phyloP scores from a whole-genome alignment of 2,888 invertebrate species.

The Venusia cambrica region DNA sequence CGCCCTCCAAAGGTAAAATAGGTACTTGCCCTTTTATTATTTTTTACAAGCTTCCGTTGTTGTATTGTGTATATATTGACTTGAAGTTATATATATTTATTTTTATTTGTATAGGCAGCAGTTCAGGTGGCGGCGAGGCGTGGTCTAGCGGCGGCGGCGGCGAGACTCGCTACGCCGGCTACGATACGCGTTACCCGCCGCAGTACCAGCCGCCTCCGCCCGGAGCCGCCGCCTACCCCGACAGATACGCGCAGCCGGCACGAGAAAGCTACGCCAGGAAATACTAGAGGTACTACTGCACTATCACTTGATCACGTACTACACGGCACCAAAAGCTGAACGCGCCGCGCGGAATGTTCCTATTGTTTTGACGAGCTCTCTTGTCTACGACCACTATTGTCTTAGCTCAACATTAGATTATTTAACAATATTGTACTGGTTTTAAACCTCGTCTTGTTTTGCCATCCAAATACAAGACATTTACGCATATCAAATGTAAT shows the following conservation, averaged over 20 bases:
- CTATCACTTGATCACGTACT: background rate
- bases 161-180: slow-evolving; percentile 58
- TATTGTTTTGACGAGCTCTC: too few species aligned
- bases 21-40: too few species aligned
- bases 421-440: too few species aligned
- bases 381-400: too few species aligned
- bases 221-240: slow-evolving; percentile 68
- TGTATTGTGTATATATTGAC: too few species aligned
- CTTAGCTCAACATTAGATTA: too few species aligned
- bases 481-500: too few species aligned
- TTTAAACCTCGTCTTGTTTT: too few species aligned
- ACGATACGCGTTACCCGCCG: slow-evolving; percentile 63
- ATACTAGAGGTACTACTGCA: slow-evolving; percentile 39
- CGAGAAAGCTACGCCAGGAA: slow-evolving; percentile 57
- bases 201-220: slow-evolving; percentile 75
- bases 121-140: slow-evolving; percentile 45
- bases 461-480: too few species aligned
- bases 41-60: too few species aligned
- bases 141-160: slow-evolving; percentile 46
- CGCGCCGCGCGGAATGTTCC: too few species aligned
- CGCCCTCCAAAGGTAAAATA: slow-evolving; percentile 57
- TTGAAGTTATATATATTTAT: too few species aligned
- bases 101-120: slow-evolving; percentile 32
- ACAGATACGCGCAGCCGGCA: slow-evolving; percentile 60
- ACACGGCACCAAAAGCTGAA: background rate